These are phyloP conservation scores for Cynopterus sphinx DNA, from an alignment of 2,797 vertebrate genomes.

Conservation along the genomic window DNA sequence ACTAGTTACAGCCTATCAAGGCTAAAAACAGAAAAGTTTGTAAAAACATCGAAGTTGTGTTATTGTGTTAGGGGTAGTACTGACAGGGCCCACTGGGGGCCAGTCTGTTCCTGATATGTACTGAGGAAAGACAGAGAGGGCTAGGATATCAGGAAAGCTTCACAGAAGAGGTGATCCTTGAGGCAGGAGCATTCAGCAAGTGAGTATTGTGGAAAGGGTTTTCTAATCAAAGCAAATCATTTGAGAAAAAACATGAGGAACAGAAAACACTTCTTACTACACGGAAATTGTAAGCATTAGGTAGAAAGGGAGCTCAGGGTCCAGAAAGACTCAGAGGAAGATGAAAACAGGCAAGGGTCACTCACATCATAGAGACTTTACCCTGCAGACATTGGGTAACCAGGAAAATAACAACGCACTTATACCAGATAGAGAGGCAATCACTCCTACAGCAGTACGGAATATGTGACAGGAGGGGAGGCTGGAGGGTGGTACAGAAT, in stretches of 20 bases:
- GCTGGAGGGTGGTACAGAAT: not conserved
- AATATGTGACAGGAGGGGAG: not conserved
- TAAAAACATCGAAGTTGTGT: not conserved
- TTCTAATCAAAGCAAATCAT: not conserved
- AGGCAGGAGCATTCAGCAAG: not conserved
- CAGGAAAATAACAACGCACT: not conserved
- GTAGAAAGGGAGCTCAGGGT: not conserved
- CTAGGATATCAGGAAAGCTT: not conserved
- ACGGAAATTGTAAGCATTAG: not conserved
- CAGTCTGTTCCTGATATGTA: not conserved
- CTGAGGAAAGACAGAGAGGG: not conserved
- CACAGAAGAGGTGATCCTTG: not conserved
- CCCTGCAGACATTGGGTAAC: not conserved
- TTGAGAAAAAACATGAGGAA: not conserved
- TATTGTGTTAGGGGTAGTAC: not conserved
- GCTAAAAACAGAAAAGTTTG: not conserved
- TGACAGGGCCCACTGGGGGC: not conserved
- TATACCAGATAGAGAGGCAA: not conserved
- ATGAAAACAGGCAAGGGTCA: not conserved
- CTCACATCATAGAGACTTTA: not conserved
- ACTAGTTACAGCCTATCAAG: constrained; percentile 1
- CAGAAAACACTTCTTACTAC: not conserved
- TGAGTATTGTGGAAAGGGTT: not conserved
- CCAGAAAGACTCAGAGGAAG: not conserved
- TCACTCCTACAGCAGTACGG: not conserved